Evolutionary conservation across 2,888 invertebrate genomes (phyloP), one percentile per base, ranked within the genome.

Genomic region (Phragmatobia fuliginosa): DNA sequence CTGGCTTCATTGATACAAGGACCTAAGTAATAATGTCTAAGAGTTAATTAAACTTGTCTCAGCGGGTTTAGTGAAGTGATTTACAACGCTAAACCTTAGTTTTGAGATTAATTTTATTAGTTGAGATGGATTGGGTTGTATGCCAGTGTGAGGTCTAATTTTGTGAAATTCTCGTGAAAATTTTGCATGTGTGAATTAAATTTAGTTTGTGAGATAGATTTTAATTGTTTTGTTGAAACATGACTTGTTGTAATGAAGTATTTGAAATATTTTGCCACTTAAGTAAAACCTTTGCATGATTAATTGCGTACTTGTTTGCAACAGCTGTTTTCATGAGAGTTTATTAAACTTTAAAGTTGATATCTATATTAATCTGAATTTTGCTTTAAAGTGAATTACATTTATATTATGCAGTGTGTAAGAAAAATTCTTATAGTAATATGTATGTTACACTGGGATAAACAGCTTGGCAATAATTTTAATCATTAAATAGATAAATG

Each of bases 21-120:
- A 85, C 68, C 73, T 66, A 72, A 62, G 74, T 72, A 71, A 85
- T 86, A 89, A 90, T 82, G 88, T 84, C 87, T 81, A 80, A 78
- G 85, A 87, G 87, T 88, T 80, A 88, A 90, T 90, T 91, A 89
- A 92, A 91, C 87, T 91, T 89, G 88, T 86, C 88, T 86, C 83
- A 73, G 69, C 78, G 85, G 88, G 81, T 85, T 86, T 85, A 84
- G 80, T 86, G 83, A 76, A 79, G 87, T 89, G 89, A 90, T 91
- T 90, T 90, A 91, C 83, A 80, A 79, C 82, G 78, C 81, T 81
- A 78, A n/a, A 80, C 79, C 77, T 71, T 71, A 85, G 85, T 85
- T 88, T 78, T 76, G 79, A 84, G 87, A 88, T 89, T 90, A 89
- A 90, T 88, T 87, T 87, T 80, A 83, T 83, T 81, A 77, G 83